Base-by-base conservation (phyloP, 2,113 vertebrate species). In the Cyprinodon tularosa region DNA sequence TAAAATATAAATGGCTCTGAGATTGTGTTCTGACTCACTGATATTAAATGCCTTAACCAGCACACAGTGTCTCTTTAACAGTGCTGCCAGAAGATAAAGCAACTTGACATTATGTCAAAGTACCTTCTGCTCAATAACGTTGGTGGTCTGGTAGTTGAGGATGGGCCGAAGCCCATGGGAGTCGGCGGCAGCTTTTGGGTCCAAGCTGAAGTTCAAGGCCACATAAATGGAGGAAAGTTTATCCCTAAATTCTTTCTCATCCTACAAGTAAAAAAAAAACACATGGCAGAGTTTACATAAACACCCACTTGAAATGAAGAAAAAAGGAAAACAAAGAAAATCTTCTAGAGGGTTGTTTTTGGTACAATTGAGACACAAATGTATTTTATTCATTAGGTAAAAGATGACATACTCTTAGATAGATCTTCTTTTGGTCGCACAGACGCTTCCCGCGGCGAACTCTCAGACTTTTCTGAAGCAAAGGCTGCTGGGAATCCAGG, bases 191-290 rank as follows among this genome's bases (percentile, higher is more conserved):
- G 95, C 95, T 48, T 84, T 80, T 0, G 94, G 92, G 79, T 97
- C 95, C 92, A 98, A 86, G 66, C 94, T 96, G 92, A 96, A 96
- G 93, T 96, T 97, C 78, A 98, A 94, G n/a, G 94, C 89, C 17
- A 97, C 91, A 50, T 93, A 94, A 82, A 98, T 97, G 17, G 96
- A 90, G 15, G 96, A 97, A 64, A 98, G 95, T 89, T 98, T 98
- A 86, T 98, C 97, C 81, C 96, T 94, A 86, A 98, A 98, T 17
- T 97, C 96, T 12, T 96, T 96, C 72, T 97, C 96, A 0, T 94
- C 96, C 97, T 98, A 86, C 37, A 81, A 57, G 57, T 47, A 73
- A 13, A 82, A 39, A 39, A 29, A 66, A 81, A 57, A 72, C 38
- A 84, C 10, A 78, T 7, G 29, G 1, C 53, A 62, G 50, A 57